Evolutionary conservation across 1,140 invertebrate genomes (phyloP).

Genomic region (Drosophila nigrodunni): DNA sequence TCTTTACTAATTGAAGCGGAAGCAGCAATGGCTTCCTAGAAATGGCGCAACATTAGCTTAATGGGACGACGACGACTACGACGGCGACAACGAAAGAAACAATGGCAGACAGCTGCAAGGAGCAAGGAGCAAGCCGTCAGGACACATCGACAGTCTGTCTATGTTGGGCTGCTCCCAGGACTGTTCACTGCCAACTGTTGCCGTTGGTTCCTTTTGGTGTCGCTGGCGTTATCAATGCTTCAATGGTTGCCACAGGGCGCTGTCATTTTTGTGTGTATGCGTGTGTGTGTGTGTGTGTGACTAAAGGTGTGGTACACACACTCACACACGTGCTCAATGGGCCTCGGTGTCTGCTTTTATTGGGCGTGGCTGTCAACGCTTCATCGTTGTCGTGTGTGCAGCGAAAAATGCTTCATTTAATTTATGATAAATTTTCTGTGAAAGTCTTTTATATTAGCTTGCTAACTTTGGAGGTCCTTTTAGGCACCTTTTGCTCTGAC

Average conservation of each 20-base stretch:
- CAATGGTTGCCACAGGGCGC: constrained; percentile 63
- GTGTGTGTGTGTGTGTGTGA: constrained; percentile 22
- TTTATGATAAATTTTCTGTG: constrained; percentile 79
- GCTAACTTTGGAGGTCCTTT: constrained; percentile 59
- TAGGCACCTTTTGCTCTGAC: constrained; percentile 42
- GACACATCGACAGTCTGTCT: constrained; percentile 54
- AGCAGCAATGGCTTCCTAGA: constrained; percentile 71
- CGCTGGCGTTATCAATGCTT: constrained; percentile 65
- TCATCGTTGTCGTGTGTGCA: constrained; percentile 46
- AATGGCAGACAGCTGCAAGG: constrained; percentile 13
- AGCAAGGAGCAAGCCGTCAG: constrained; percentile 8
- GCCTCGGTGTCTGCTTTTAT: constrained; percentile 47
- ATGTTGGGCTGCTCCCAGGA: background rate
- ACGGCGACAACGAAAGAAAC: constrained; percentile 27
- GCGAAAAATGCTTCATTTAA: constrained; percentile 79
- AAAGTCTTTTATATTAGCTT: constrained; percentile 80
- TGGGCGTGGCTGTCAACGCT: constrained; percentile 29
- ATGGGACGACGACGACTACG: constrained; percentile 46
- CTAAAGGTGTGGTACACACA: constrained; percentile 60
- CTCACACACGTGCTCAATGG: constrained; percentile 7
- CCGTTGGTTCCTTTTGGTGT: constrained; percentile 41
- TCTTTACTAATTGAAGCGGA: constrained; percentile 81
- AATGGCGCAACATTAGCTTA: constrained; percentile 76
- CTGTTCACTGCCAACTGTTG: constrained; percentile 62
- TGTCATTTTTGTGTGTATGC: background rate